Evolutionary conservation across 35 echinoderm and acorn worm species (phyloP).

Genomic region (Heliocidaris tuberculata): DNA sequence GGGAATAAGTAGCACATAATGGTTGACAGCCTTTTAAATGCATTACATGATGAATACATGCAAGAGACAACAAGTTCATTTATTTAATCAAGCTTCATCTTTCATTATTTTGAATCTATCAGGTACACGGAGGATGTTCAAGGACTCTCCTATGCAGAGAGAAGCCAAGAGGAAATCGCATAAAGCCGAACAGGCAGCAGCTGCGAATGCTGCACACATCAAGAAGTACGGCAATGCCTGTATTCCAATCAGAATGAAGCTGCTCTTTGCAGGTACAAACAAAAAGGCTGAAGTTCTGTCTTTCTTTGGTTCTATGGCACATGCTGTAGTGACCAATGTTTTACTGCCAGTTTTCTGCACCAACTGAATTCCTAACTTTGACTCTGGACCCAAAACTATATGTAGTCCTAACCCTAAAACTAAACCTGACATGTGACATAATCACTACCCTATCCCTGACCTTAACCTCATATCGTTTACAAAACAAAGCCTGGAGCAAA

Average conservation of each 20-base stretch:
- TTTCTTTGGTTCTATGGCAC: neutral
- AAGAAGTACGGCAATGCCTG: slow-evolving; percentile 88
- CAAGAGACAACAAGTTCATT: too few species aligned
- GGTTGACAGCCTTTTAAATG: too few species aligned
- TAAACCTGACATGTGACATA: too few species aligned
- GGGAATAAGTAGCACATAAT: too few species aligned
- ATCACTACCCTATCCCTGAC: too few species aligned
- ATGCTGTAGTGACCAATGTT: neutral
- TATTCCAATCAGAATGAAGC: slow-evolving; percentile 95
- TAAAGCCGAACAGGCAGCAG: slow-evolving; percentile 88
- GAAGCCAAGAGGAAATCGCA: slow-evolving; percentile 81
- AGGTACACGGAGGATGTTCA: slow-evolving; percentile 54
- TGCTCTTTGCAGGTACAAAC: slow-evolving; percentile 88
- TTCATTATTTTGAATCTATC: neutral
- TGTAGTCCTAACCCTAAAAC: neutral
- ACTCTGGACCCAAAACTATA: neutral
- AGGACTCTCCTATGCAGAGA: slow-evolving; percentile 91
- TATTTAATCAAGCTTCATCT: too few species aligned
- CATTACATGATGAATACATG: too few species aligned
- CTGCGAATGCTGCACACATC: slow-evolving; percentile 69
- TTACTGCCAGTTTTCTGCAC: neutral
- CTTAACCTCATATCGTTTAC: too few species aligned
- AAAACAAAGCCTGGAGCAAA: too few species aligned
- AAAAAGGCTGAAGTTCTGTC: neutral
- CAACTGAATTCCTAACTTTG: too few species aligned